These are phyloP conservation scores for Dipodomys ordii DNA, from an alignment of 2,113 vertebrate species.

Conservation along the genomic window DNA sequence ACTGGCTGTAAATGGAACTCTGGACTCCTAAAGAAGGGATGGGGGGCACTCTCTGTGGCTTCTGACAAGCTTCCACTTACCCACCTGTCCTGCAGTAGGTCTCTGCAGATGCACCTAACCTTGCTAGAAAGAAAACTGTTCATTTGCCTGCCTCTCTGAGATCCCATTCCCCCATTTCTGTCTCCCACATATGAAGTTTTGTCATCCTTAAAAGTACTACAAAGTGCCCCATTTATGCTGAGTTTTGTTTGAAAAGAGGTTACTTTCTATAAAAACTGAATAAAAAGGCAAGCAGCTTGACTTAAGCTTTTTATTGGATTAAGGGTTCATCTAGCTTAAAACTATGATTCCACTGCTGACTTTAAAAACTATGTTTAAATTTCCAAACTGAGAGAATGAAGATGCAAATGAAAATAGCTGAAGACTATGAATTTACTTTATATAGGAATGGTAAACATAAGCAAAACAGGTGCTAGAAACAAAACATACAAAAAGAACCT, in stretches of 20 bases:
- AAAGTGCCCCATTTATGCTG: background rate
- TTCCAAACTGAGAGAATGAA: constrained; percentile 15
- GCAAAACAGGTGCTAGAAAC: constrained; percentile 4
- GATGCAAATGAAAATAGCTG: background rate
- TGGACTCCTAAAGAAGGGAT: background rate
- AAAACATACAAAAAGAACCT: constrained; percentile 19
- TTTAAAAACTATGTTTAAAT: background rate
- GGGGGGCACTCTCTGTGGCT: background rate
- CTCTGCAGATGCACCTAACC: background rate
- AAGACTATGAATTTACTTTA: constrained; percentile 29
- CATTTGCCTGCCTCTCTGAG: background rate
- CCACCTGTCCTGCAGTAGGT: fast-evolving
- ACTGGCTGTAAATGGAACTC: background rate
- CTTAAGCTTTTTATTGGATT: background rate
- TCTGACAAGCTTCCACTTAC: background rate
- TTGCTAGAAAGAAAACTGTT: too few relatives aligned
- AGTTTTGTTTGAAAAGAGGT: background rate
- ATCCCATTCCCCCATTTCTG: background rate
- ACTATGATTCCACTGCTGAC: background rate
- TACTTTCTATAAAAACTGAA: constrained; percentile 45
- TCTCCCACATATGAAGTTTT: background rate
- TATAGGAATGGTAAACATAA: constrained; percentile 2
- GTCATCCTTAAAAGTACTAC: background rate
- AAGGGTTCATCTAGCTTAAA: background rate
- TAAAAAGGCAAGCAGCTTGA: background rate